phyloP scores from a whole-genome alignment of 92 coral and sea anemone species.

The Zoanthus sansibaricus region DNA sequence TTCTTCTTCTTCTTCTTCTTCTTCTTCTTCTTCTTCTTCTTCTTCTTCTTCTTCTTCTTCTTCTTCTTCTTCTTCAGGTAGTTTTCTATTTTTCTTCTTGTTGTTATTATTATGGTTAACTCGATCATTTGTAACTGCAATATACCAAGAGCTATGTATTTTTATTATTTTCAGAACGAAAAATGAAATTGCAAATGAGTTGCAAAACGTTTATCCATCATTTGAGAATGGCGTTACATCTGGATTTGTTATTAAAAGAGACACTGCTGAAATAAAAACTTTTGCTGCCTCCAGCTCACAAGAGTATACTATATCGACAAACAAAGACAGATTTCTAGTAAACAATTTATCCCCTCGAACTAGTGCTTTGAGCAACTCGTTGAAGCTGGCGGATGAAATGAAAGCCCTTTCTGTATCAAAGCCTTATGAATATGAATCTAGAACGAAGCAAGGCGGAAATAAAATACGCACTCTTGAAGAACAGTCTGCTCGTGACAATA shows the following conservation, averaged over 20 bases:
- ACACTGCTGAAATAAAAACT: slow-evolving; percentile 29
- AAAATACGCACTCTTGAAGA: not conserved
- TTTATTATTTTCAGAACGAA: slow-evolving; percentile 13
- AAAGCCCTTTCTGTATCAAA: slow-evolving; percentile 1
- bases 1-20: too few relatives aligned
- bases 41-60: too few relatives aligned
- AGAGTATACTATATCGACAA: slow-evolving; percentile 33
- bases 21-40: too few relatives aligned
- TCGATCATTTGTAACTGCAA: not conserved
- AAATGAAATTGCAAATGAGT: not conserved
- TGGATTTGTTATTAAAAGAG: not conserved
- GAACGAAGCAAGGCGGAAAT: not conserved
- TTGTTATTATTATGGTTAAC: not conserved
- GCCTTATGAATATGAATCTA: not conserved
- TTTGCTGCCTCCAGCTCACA: slow-evolving; percentile 36
- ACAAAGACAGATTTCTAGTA: slow-evolving; percentile 22
- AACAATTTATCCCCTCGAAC: slow-evolving; percentile 62
- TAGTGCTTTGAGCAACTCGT: slow-evolving; percentile 78
- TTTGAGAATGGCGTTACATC: slow-evolving; percentile 5
- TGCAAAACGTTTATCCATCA: not conserved
- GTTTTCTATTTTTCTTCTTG: not conserved
- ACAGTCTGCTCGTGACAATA: slow-evolving; percentile 15
- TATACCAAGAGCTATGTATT: not conserved
- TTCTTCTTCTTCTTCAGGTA: too few relatives aligned
- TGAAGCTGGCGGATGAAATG: slow-evolving; percentile 44